phyloP scores from a whole-genome alignment of 2,113 vertebrate species.

The Percopsis transmontana region DNA sequence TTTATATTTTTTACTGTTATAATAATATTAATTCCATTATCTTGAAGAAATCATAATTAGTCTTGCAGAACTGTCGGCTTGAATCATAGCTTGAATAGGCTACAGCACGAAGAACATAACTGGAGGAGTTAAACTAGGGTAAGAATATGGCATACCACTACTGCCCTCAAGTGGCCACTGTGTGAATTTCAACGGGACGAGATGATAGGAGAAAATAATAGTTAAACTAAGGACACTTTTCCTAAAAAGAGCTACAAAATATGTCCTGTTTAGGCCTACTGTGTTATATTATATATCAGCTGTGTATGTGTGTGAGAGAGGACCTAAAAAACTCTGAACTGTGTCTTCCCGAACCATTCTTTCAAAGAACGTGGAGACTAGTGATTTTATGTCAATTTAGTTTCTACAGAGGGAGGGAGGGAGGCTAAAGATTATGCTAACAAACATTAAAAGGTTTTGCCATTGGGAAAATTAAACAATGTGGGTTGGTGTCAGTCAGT shows the following conservation, averaged over 20 bases:
- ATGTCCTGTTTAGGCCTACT: too few relatives aligned
- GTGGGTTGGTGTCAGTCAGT: not conserved
- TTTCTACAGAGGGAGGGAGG: too few relatives aligned
- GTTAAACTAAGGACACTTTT: too few relatives aligned
- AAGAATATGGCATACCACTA: constrained; percentile 40
- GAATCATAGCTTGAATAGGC: constrained; percentile 54
- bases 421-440: too few relatives aligned
- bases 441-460: constrained; percentile 24
- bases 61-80: constrained; percentile 43
- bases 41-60: constrained; percentile 76
- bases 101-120: constrained; percentile 25
- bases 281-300: too few relatives aligned
- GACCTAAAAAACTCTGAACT: constrained; percentile 43
- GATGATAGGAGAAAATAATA: too few relatives aligned
- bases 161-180: constrained; percentile 65
- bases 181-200: constrained; percentile 23
- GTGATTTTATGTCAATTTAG: too few relatives aligned
- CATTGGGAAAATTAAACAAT: constrained; percentile 5
- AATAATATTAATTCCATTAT: constrained; percentile 75
- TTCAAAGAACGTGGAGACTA: constrained; percentile 11
- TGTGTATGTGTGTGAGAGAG: too few relatives aligned
- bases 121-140: not conserved
- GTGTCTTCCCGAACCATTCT: too few relatives aligned
- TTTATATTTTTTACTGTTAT: constrained; percentile 53
- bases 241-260: too few relatives aligned